phyloP scores from a whole-genome alignment of 92 coral and sea anemone genomes.

The Blastomussa wellsi region DNA sequence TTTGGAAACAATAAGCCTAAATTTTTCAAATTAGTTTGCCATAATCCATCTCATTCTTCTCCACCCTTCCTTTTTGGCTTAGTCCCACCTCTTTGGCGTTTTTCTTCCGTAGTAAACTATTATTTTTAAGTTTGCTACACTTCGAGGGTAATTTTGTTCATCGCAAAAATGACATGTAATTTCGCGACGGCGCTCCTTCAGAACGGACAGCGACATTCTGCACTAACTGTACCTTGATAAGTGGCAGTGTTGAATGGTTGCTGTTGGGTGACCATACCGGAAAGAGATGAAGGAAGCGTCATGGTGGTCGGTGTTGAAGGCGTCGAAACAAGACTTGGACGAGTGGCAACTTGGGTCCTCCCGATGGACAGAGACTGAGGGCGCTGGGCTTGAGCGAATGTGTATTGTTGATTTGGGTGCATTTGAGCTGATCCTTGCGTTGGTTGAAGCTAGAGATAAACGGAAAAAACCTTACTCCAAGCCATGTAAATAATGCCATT shows the following conservation, averaged over 20 bases:
- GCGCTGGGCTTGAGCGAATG: slow-evolving; percentile 74
- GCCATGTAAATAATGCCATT: no score
- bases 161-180: no score
- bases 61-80: no score
- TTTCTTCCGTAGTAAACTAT: no score
- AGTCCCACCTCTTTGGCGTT: no score
- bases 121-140: no score
- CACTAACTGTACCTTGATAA: slow-evolving; percentile 28
- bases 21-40: no score
- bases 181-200: no score
- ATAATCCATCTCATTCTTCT: no score
- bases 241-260: slow-evolving; percentile 25
- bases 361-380: slow-evolving; percentile 40
- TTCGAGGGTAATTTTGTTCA: no score
- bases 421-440: slow-evolving; percentile 60
- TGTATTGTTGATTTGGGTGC: slow-evolving; percentile 63
- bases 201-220: background rate
- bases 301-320: slow-evolving; percentile 83
- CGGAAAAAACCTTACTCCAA: background rate
- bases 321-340: slow-evolving; percentile 69
- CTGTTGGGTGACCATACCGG: slow-evolving; percentile 45
- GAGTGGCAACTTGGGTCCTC: slow-evolving; percentile 50
- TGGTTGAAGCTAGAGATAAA: slow-evolving; percentile 56
- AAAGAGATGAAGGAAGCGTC: slow-evolving; percentile 60
- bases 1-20: no score